Conservation (phyloP, 2,113 vertebrate species). For the Chlorodrepanis virens region DNA sequence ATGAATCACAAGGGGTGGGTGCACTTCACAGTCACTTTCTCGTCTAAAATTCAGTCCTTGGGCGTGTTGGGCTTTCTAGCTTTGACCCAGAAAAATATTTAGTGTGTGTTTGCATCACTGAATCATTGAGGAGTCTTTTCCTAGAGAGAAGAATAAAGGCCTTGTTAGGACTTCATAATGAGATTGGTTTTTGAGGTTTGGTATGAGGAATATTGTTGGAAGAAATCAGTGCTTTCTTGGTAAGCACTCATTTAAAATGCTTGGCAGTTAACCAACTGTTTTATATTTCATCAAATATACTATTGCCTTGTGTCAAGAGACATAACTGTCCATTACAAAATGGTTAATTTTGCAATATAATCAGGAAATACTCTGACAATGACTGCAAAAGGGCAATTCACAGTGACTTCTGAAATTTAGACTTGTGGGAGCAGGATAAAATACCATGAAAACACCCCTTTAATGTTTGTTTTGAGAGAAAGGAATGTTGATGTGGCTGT, state of each 20-base stretch:
- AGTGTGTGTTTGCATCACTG: neutral
- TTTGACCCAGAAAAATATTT: neutral
- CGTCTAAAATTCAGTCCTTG: neutral
- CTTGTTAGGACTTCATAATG: neutral
- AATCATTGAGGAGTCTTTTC: neutral
- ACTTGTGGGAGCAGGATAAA: neutral
- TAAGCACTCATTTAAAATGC: neutral
- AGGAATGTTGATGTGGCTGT: neutral
- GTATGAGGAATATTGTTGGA: neutral
- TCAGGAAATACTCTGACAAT: neutral
- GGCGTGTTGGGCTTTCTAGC: neutral
- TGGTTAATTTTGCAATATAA: neutral
- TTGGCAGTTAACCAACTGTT: neutral
- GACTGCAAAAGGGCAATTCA: neutral
- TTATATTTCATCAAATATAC: neutral
- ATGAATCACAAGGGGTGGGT: neutral
- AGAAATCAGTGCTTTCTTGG: neutral
- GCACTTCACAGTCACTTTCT: neutral
- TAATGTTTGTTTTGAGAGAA: neutral
- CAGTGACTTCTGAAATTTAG: neutral
- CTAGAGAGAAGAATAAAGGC: neutral
- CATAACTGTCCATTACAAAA: neutral
- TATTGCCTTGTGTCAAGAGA: neutral
- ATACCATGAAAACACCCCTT: neutral
- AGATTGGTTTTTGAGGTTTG: neutral